Base-by-base conservation (phyloP, 2,888 invertebrate species). In the Drosophila parthenogenetica region DNA sequence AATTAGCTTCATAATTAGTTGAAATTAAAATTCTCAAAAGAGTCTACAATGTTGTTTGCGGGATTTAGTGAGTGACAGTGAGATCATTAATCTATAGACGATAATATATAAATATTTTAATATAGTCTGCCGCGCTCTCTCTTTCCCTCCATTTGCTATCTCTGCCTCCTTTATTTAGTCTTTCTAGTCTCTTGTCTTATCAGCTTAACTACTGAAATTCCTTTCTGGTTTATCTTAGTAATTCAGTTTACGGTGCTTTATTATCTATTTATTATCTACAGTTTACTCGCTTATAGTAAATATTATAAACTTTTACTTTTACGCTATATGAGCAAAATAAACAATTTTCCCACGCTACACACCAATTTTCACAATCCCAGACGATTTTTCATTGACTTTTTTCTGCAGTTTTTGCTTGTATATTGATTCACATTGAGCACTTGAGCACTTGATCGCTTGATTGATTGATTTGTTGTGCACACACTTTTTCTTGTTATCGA, bases 321-420 rank as follows among this genome's bases (percentile, higher is more conserved):
- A 48, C 29, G 14, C 5, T 46, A 43, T 35, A 53, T 59, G n/a
- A 45, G 57, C 49, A 42, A 51, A 66, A 77, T 74, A 71, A 81
- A 79, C 64, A 87, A 75, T 83, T 87, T 79, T 83, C 83, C 87
- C 83, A 83, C 83, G 83, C 87, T 87, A 46, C 63, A 46, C 63
- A 68, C 69, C 61, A 76, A 61, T 73, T 73, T 74, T 49, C 46
- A 46, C 60, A 61, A 63, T 63, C 59, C 58, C 65, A 61, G 45
- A 37, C 53, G 60, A 70, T 61, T 71, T 82, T 86, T 79, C 74
- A 79, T 70, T 46, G 69, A 69, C 69, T 81, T 74, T 79, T 79
- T 79, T 64, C 25, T 74, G 72, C 69, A 73, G 53, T 54, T 50
- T 48, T 69, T 50, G 13, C 14, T 51, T 59, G 51, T 19, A 42